Evolutionary conservation across 2,888 invertebrate species (phyloP).

Genomic region (Phyllotreta cruciferae): DNA sequence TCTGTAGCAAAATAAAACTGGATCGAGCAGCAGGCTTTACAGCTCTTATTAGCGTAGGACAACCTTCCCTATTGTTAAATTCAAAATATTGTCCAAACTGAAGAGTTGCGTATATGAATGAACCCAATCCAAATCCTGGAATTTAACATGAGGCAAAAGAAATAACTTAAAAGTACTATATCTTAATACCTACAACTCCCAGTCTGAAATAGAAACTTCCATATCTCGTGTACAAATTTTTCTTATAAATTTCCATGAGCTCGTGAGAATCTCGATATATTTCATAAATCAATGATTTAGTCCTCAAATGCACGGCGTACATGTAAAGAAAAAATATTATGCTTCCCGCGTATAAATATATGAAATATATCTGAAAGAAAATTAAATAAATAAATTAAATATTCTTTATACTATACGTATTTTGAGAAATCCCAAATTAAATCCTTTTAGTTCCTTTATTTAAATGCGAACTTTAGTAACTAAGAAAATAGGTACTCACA

Average conservation of each 20-base stretch:
- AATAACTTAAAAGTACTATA: neutral
- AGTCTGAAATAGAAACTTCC: constrained; percentile 88
- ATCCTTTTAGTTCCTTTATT: neutral
- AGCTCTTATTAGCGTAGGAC: constrained; percentile 65
- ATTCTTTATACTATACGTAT: neutral
- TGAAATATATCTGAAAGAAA: constrained; percentile 77
- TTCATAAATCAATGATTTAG: constrained; percentile 46
- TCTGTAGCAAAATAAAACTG: constrained; percentile 85
- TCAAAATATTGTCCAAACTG: constrained; percentile 97
- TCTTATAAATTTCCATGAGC: constrained; percentile 9
- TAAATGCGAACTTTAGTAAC: too few species aligned
- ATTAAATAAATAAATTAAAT: constrained; percentile 7
- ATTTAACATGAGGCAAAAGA: constrained; percentile 45
- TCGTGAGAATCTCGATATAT: constrained; percentile 27
- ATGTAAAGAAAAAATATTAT: constrained; percentile 72
- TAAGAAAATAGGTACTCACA: constrained; percentile 27
- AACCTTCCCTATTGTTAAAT: constrained; percentile 73
- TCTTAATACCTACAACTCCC: constrained; percentile 74
- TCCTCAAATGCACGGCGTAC: constrained; percentile 72
- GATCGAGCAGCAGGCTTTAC: constrained; percentile 83
- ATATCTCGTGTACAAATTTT: constrained; percentile 62
- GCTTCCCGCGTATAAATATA: constrained; percentile 80
- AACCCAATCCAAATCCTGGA: constrained; percentile 94
- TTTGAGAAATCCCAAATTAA: too few species aligned
- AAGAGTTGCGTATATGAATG: constrained; percentile 95